Evolutionary conservation across 2,888 invertebrate genomes (phyloP).

Genomic region (Cantharis rustica): DNA sequence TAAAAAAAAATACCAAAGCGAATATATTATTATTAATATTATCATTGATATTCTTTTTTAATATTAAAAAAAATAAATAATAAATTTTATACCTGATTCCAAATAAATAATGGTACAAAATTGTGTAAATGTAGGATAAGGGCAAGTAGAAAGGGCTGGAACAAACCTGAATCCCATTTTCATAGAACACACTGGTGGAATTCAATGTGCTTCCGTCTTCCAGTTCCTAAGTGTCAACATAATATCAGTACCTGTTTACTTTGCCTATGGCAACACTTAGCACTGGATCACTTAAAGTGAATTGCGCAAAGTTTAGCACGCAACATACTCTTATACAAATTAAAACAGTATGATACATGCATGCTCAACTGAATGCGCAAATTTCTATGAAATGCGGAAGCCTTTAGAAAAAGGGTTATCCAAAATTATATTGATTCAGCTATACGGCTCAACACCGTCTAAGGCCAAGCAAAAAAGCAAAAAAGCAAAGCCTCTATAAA

Average conservation of each 20-base stretch:
- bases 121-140: conserved; percentile 22
- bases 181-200: conserved; percentile 53
- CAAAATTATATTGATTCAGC: conserved; percentile 44
- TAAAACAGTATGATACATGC: conserved; percentile 3
- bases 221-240: conserved; percentile 57
- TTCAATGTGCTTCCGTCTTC: conserved; percentile 54
- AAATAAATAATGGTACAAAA: conserved; percentile 22
- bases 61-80: background rate
- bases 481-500: conserved; percentile 43
- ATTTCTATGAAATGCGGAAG: conserved; percentile 47
- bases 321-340: conserved; percentile 1
- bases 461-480: conserved; percentile 45
- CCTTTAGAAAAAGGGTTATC: conserved; percentile 57
- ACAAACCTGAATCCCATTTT: conserved; percentile 56
- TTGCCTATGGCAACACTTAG: conserved; percentile 52
- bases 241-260: conserved; percentile 41
- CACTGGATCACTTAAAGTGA: conserved; percentile 42
- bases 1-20: background rate
- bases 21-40: background rate
- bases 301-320: conserved; percentile 16
- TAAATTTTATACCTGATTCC: conserved; percentile 24
- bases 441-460: conserved; percentile 46
- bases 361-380: conserved; percentile 20
- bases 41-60: background rate
- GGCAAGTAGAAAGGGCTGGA: conserved; percentile 50